These are phyloP conservation scores for Limnephilus lunatus DNA, from an alignment of 2,888 invertebrate species.

Conservation along the genomic window DNA sequence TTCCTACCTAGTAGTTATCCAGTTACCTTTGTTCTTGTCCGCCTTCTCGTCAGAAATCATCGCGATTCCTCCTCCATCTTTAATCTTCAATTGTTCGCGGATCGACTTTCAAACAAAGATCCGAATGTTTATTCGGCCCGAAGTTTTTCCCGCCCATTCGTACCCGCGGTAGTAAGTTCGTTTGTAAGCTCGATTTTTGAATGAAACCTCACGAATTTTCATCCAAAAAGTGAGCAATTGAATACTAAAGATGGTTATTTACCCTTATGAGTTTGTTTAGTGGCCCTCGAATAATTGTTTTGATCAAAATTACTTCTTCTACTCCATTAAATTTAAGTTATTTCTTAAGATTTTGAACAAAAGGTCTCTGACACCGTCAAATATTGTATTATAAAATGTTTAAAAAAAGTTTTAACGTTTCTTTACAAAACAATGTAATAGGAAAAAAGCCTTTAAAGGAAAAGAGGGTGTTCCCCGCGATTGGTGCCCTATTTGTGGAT, in stretches of 20 bases:
- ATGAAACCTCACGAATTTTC: not conserved
- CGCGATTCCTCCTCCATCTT: conserved; percentile 11
- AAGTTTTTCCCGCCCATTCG: conserved; percentile 37
- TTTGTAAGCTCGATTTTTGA: not conserved
- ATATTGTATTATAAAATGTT: not conserved
- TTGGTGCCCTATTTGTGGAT: not conserved
- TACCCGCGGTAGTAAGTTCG: not conserved
- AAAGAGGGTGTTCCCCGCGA: conserved; percentile 38
- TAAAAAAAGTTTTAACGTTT: not conserved
- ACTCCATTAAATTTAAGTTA: too few species aligned
- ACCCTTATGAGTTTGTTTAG: not conserved
- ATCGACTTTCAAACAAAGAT: not conserved
- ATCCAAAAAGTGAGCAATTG: not conserved
- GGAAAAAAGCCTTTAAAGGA: not conserved
- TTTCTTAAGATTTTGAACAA: not conserved
- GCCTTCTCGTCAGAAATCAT: conserved; percentile 5
- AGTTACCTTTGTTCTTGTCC: conserved; percentile 29
- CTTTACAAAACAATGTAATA: not conserved
- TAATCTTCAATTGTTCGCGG: not conserved
- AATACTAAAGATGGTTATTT: not conserved
- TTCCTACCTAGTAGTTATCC: not conserved
- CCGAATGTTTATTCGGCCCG: not conserved
- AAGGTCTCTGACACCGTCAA: not conserved
- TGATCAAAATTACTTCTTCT: too few species aligned
- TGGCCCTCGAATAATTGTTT: not conserved